A percentile compares a stretch with the other conserved stretches of the same genome.
phyloP scores from a whole-genome alignment of 2,113 vertebrate species.

The Carassius auratus region DNA sequence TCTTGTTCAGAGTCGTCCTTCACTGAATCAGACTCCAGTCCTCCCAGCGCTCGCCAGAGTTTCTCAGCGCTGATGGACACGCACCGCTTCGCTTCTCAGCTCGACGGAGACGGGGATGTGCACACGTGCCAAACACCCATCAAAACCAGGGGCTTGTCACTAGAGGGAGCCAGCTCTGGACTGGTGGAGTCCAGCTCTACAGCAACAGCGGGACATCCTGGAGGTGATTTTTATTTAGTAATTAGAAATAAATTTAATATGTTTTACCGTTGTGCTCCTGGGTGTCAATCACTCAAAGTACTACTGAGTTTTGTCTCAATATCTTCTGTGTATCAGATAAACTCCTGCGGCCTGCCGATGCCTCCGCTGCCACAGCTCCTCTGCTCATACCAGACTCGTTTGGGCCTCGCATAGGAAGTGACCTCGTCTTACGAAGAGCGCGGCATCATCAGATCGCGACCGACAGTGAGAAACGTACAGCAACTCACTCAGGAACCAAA shows the following conservation, averaged over 20 bases:
- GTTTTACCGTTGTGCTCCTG: background rate
- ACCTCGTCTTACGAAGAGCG: conserved; percentile 84
- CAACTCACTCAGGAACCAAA: conserved; percentile 80
- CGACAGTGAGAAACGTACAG: conserved; percentile 78
- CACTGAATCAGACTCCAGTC: conserved; percentile 85
- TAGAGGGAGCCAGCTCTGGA: conserved; percentile 73
- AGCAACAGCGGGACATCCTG: conserved; percentile 51
- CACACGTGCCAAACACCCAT: conserved; percentile 61
- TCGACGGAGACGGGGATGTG: conserved; percentile 80
- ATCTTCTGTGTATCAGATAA: conserved; percentile 65
- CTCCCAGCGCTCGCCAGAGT: conserved; percentile 83
- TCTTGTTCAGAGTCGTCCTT: conserved; percentile 85
- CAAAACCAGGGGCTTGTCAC: conserved; percentile 70
- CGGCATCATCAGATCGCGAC: conserved; percentile 83
- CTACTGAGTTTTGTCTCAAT: too few relatives aligned
- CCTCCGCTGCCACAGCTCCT: conserved; percentile 31
- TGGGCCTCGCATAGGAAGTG: conserved; percentile 78
- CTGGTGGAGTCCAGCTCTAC: conserved; percentile 66
- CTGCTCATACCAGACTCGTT: conserved; percentile 62
- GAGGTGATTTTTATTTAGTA: conserved; percentile 63
- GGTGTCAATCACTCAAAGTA: too few relatives aligned
- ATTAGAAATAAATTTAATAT: background rate
- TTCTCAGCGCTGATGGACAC: conserved; percentile 91
- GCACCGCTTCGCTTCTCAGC: conserved; percentile 81
- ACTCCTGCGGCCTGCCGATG: conserved; percentile 69